phyloP scores from a whole-genome alignment of 2,888 invertebrate genomes.

The Colostygia pectinataria region DNA sequence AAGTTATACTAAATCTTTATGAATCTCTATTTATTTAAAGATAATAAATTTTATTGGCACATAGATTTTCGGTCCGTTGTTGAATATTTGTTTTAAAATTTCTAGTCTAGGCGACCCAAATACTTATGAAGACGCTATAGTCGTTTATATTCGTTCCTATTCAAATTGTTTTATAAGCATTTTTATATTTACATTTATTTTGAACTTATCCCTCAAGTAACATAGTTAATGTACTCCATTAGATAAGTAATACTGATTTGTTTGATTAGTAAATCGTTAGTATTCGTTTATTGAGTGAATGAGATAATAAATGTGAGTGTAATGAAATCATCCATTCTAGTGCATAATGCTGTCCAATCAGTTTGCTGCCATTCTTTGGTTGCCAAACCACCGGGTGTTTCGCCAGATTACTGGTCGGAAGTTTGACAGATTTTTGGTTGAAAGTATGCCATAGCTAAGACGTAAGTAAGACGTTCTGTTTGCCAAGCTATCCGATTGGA shows the following conservation, averaged over 20 bases:
- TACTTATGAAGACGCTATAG: conserved; percentile 62
- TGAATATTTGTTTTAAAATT: conserved; percentile 54
- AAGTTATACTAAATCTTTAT: conserved; percentile 34
- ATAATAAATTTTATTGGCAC: conserved; percentile 52
- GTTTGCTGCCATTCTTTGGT: conserved; percentile 28
- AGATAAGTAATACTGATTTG: conserved; percentile 50
- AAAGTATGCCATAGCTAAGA: conserved; percentile 52
- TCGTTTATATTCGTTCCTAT: conserved; percentile 70
- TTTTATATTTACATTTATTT: conserved; percentile 43
- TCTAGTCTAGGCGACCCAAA: conserved; percentile 78
- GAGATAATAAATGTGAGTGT: conserved; percentile 53
- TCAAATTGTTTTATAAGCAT: conserved; percentile 48
- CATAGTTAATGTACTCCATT: conserved; percentile 59
- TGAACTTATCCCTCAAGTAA: conserved; percentile 56
- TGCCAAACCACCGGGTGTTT: conserved; percentile 56
- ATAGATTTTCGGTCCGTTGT: conserved; percentile 54
- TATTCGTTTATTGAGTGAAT: conserved; percentile 66
- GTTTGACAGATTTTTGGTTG: conserved; percentile 61
- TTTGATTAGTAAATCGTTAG: conserved; percentile 43
- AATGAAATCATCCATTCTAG: conserved; percentile 64
- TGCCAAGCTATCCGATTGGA: conserved; percentile 61
- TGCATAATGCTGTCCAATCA: conserved; percentile 50
- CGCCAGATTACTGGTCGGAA: conserved; percentile 58
- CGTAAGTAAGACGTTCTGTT: conserved; percentile 31
- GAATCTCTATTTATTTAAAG: conserved; percentile 57